Base-by-base conservation (phyloP, 2,113 vertebrate genomes). In the Gallinago media region DNA sequence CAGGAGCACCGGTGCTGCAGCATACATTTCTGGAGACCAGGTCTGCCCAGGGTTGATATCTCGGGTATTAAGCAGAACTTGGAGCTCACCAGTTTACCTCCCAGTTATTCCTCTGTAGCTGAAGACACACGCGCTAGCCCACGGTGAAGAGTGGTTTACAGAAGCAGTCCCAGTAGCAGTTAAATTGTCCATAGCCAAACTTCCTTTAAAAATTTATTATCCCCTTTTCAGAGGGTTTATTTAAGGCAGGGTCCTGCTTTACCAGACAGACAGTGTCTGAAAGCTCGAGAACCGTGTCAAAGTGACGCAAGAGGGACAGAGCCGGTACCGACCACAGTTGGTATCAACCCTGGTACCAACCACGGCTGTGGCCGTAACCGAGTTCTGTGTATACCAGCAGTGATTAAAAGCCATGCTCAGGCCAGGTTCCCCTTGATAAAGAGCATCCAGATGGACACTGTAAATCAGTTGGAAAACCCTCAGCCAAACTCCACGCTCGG, bases 401-500 rank as follows among this genome's bases (percentile, higher is more conserved):
- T 93, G 62, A 50, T 92, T 81, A 68, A 86, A 81, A 92, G 46
- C 49, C 76, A 31, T 2, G 2, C 44, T 92, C 22, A 38, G 61
- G 70, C 73, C 62, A 81, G 83, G 36, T 52, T 91, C 40, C 70
- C 65, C 83, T 89, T 78, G 56, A 91, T 78, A 85, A 78, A 68
- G 61, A 88, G 36, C 91, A 92, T 56, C 85, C 95, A 96, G 88
- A 92, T 94, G 95, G 92, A 96, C 56, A 65, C 54, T 36, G 76
- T 95, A 92, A 94, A 95, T 94, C 95, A 94, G 76, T 17, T 90
- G 58, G 72, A 97, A 91, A 92, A 54, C 54, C 52, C 80, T 68
- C 52, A 58, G 56, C 91, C 65, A 89, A 95, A 75, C 83, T 91
- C 65, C 52, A 47, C 4, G 25, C 46, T 95, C 3, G 0, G 25